Evolutionary conservation across 30 jellyfish, hydroid and myxozoan species (phyloP), one percentile per base, ranked within the genome.

Genomic region (Pseudorhiza aurosa): DNA sequence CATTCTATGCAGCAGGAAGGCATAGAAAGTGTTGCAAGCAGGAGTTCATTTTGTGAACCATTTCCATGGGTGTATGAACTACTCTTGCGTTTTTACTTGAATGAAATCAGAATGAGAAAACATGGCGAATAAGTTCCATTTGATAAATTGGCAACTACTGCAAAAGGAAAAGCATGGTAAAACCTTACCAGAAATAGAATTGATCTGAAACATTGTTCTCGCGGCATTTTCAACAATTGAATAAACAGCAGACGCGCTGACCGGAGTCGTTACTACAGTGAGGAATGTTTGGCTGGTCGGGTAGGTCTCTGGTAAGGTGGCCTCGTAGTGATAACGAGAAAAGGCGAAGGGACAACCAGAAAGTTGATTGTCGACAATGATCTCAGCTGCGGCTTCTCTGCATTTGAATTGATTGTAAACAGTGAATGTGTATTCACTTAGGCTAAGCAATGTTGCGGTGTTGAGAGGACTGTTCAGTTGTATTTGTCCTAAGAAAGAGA

Each of bases 161-260:
- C n/a, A n/a, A n/a, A n/a, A n/a, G n/a, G n/a, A n/a, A 14, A 6
- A 68, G 27, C 3, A 19, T 27, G 8, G 58, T 26, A 11, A 1
- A 53, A 30, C 21, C 84, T 63, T 64, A 88, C 97, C 97, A 33
- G 95, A 65, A 27, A 42, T 40, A 1, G 89, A 71, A 31, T 81
- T 45, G 36, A 89, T 89, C 22, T 77, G 70, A 69, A 89, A 89
- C 68, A 68, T 40, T 17, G 85, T 32, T 56, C 32, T 51, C 5
- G 93, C 89, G 5, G 63, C 85, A 1, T 9, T 47, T 39, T 83
- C 96, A n/a, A 84, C 91, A 39, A 91, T 91, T 28, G 95, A 31
- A 60, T 30, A 91, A 22, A 68, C 39, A 1, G 77, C 83, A 21
- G 83, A 60, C 12, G 79, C 60, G n/a, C 81, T 17, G 45, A 72